These are phyloP conservation scores for Gryllus longicercus DNA, from an alignment of 2,888 invertebrate species.

Conservation along the genomic window DNA sequence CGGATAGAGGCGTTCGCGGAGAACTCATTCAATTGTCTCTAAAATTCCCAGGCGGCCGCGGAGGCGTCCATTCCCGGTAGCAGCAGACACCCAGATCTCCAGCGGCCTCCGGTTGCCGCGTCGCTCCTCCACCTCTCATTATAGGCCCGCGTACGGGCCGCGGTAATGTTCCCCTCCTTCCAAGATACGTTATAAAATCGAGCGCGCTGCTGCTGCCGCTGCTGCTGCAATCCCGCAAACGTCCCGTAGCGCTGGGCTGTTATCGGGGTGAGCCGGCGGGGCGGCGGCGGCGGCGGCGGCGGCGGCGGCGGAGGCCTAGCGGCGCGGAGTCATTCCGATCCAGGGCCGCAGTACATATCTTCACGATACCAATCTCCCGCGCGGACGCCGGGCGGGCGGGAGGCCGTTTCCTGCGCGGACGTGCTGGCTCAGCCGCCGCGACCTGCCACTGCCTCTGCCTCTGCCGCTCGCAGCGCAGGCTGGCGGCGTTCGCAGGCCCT, in stretches of 20 bases:
- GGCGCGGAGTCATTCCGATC: neutral
- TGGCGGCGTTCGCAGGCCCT: too few species aligned
- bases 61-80: neutral
- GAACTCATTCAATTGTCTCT: conserved; percentile 17
- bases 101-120: neutral
- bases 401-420: neutral
- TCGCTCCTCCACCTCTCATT: neutral
- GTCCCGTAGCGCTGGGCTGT: neutral
- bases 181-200: neutral
- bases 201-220: neutral
- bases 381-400: neutral
- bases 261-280: neutral
- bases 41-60: neutral
- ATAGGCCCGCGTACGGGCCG: neutral
- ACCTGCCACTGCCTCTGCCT: neutral
- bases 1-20: neutral
- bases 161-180: neutral
- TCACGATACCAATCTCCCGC: neutral
- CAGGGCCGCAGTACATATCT: neutral
- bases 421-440: neutral
- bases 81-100: neutral
- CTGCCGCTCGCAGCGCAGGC: too few species aligned
- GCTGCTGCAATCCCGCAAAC: neutral
- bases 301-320: neutral
- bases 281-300: neutral